Percentiles rank a stretch among this genome's conserved stretches.
These are phyloP conservation scores for Myanophis thanlyinensis DNA, from an alignment of 2,113 vertebrate genomes.

Conservation along the genomic window DNA sequence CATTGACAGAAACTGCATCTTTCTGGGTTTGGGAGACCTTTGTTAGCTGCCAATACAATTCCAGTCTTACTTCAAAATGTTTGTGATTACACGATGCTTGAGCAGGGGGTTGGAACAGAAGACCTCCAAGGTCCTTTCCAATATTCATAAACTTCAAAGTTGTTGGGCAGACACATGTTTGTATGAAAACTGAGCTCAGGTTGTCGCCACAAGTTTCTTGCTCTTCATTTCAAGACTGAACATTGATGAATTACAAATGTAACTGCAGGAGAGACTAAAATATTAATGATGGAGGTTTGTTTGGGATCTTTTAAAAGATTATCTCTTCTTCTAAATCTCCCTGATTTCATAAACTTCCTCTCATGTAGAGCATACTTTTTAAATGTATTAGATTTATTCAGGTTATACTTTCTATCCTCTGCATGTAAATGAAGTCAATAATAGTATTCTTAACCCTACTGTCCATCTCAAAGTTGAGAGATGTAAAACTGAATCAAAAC, in stretches of 20 bases:
- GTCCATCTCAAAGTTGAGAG: too few relatives aligned
- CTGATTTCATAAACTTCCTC: neutral
- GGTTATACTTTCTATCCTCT: neutral
- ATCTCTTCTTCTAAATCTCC: neutral
- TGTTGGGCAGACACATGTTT: neutral
- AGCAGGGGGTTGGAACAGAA: too few relatives aligned
- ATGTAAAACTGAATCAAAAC: too few relatives aligned
- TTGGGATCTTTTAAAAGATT: neutral
- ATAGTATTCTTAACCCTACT: neutral
- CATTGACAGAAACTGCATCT: too few relatives aligned
- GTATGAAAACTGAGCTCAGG: too few relatives aligned
- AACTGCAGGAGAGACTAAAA: neutral
- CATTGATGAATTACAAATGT: neutral
- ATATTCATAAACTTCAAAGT: neutral
- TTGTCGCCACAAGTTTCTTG: neutral
- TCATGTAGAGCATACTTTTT: neutral
- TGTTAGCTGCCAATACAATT: too few relatives aligned
- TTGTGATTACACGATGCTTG: too few relatives aligned
- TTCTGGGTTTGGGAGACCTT: too few relatives aligned
- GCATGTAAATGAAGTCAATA: neutral
- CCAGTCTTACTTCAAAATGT: too few relatives aligned
- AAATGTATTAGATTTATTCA: neutral
- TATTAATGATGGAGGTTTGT: neutral
- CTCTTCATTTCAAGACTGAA: neutral
- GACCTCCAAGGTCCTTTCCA: too few relatives aligned